These are phyloP conservation scores for Eugnorisma glareosa DNA, from an alignment of 2,888 invertebrate genomes.

Conservation along the genomic window DNA sequence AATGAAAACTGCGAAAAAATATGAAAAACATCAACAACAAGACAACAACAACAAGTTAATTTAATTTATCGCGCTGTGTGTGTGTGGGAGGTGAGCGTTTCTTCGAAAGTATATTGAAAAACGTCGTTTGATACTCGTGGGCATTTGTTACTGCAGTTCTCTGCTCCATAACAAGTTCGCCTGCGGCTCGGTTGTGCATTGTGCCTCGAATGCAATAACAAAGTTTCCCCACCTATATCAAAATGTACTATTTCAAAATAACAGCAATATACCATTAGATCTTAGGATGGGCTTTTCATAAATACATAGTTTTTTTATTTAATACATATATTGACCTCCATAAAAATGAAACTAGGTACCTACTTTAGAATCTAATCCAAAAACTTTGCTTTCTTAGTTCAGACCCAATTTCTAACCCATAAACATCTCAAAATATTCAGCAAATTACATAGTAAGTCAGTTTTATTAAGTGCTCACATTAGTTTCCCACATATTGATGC, in stretches of 20 bases:
- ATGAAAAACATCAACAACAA: too few species aligned
- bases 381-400: background rate
- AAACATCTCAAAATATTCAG: conserved; percentile 33
- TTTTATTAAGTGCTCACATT: conserved; percentile 55
- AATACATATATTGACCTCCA: background rate
- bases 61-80: too few species aligned
- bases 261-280: background rate
- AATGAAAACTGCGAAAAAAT: too few species aligned
- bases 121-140: too few species aligned
- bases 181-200: too few species aligned
- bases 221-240: too few species aligned
- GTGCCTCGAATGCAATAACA: too few species aligned
- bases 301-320: background rate
- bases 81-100: too few species aligned
- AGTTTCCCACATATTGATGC: conserved; percentile 36
- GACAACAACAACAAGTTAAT: too few species aligned
- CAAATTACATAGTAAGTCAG: conserved; percentile 39
- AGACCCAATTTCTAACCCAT: conserved; percentile 9
- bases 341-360: background rate
- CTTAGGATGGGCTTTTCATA: background rate
- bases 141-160: too few species aligned
- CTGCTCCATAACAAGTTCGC: too few species aligned
- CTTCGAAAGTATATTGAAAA: too few species aligned
- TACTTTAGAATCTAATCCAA: conserved; percentile 2
- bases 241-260: background rate